phyloP scores from a whole-genome alignment of 2,888 invertebrate species.

The Drosophila cognata region DNA sequence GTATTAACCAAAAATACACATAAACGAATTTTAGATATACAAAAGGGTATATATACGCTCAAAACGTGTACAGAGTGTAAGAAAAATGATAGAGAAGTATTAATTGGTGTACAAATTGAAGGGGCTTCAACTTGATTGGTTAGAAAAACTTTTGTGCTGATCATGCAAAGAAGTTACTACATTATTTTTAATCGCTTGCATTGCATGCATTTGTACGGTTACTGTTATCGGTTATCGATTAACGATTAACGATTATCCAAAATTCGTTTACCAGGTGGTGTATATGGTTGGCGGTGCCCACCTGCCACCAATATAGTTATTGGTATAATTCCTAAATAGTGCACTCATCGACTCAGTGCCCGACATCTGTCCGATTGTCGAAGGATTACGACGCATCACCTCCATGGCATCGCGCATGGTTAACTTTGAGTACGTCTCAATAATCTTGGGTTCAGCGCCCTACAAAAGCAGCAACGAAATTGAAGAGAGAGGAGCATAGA shows the following conservation, averaged over 20 bases:
- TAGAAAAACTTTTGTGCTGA: constrained; percentile 36
- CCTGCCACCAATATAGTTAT: constrained; percentile 94
- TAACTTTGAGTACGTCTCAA: constrained; percentile 96
- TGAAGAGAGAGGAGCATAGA: neutral
- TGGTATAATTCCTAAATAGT: constrained; percentile 94
- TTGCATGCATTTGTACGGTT: constrained; percentile 51
- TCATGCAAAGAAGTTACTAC: constrained; percentile 45
- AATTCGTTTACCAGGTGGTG: constrained; percentile 87
- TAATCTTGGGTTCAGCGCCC: constrained; percentile 96
- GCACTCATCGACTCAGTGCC: constrained; percentile 96
- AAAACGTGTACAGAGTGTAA: constrained; percentile 9
- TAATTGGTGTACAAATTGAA: constrained; percentile 33
- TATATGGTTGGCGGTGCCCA: constrained; percentile 87
- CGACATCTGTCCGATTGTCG: constrained; percentile 94
- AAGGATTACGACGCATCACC: constrained; percentile 94
- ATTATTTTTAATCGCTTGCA: constrained; percentile 34
- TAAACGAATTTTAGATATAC: constrained; percentile 84
- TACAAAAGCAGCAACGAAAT: constrained; percentile 33
- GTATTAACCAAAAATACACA: constrained; percentile 49
- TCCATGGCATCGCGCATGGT: constrained; percentile 97
- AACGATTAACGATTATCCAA: constrained; percentile 73
- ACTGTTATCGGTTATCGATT: constrained; percentile 26
- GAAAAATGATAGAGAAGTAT: constrained; percentile 27
- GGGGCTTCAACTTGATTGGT: constrained; percentile 25
- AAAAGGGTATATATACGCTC: constrained; percentile 21